phyloP scores from a whole-genome alignment of 2,113 vertebrate genomes.

The Australoheros scitulus region DNA sequence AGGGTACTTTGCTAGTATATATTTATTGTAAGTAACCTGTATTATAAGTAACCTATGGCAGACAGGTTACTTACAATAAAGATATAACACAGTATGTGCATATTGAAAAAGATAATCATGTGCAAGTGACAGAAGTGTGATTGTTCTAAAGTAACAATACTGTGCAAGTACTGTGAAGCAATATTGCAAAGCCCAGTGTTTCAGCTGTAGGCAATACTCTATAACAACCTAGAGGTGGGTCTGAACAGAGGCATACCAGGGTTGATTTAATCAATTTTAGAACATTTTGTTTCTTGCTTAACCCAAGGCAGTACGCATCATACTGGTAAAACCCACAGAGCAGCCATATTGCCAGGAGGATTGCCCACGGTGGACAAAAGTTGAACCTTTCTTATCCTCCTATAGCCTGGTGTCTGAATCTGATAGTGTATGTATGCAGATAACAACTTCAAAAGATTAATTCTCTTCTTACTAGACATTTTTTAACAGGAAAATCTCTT shows the following conservation, averaged over 20 bases:
- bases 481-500: constrained; percentile 58
- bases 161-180: constrained; percentile 24
- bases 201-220: constrained; percentile 59
- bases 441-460: constrained; percentile 79
- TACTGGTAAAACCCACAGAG: constrained; percentile 65
- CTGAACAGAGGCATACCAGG: constrained; percentile 49
- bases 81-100: neutral
- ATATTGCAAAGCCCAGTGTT: constrained; percentile 40
- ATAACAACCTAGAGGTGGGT: constrained; percentile 65
- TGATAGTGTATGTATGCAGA: constrained; percentile 60
- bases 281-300: constrained; percentile 74
- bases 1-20: no score
- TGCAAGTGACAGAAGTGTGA: constrained; percentile 6
- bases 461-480: constrained; percentile 72
- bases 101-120: neutral
- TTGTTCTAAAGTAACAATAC: constrained; percentile 23
- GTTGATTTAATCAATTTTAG: constrained; percentile 75
- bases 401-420: constrained; percentile 57
- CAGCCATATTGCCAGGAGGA: constrained; percentile 71
- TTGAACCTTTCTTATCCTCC: constrained; percentile 67
- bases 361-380: constrained; percentile 73
- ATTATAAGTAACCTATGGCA: no score
- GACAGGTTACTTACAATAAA: neutral
- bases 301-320: constrained; percentile 62
- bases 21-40: no score